Evolutionary conservation across 2,797 vertebrate species (phyloP).

Genomic region (Chaenodraco wilsoni): DNA sequence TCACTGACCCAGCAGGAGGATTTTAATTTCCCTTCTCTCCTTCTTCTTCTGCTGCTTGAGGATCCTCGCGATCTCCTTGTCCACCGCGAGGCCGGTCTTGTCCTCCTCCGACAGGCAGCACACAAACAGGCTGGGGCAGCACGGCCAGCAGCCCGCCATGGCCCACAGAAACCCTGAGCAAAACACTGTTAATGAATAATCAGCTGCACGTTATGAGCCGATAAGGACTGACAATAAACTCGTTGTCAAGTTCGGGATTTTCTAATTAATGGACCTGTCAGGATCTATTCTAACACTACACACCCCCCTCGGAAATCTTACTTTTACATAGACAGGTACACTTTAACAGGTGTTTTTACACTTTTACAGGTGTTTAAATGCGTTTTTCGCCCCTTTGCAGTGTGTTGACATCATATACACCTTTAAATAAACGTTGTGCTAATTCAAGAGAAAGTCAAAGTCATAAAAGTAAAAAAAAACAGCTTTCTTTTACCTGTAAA

Average conservation of each 20-base stretch:
- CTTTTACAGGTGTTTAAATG: neutral
- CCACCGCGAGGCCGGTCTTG: constrained; percentile 69
- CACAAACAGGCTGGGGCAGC: constrained; percentile 72
- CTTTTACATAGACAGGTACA: neutral
- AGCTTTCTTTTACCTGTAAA: constrained; percentile 49
- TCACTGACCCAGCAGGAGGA: constrained; percentile 85
- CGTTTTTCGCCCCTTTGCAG: too few relatives aligned
- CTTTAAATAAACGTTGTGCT: neutral
- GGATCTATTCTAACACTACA: constrained; percentile 8
- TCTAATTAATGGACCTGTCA: neutral
- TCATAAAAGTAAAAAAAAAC: neutral
- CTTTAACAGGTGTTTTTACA: neutral
- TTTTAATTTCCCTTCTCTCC: constrained; percentile 81
- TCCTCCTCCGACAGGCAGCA: constrained; percentile 84
- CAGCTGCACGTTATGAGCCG: neutral
- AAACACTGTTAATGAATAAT: constrained; percentile 31
- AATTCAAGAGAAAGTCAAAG: neutral
- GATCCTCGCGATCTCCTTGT: constrained; percentile 82
- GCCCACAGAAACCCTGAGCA: constrained; percentile 25
- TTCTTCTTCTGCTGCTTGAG: constrained; percentile 82
- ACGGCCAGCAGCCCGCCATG: constrained; percentile 78
- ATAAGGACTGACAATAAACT: constrained; percentile 3
- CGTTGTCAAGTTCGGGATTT: neutral
- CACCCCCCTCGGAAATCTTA: constrained; percentile 13
- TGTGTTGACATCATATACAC: neutral